Percentiles rank a stretch among this genome's conserved stretches.
These are phyloP conservation scores for Geotrypetes seraphini DNA, from an alignment of 2,797 vertebrate genomes.

Conservation along the genomic window DNA sequence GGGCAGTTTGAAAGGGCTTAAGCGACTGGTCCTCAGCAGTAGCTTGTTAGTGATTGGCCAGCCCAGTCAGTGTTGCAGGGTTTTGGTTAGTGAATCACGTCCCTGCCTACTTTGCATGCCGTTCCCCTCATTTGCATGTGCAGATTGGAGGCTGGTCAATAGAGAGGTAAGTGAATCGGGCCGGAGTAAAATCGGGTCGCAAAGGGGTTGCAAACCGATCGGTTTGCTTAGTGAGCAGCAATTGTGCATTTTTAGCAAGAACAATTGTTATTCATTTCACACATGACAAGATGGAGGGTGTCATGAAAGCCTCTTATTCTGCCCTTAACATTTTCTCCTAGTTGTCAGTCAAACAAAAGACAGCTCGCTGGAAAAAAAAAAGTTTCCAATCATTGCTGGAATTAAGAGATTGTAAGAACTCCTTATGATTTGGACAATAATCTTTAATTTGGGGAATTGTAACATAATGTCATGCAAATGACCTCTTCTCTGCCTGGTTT, in stretches of 20 bases:
- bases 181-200: too few relatives aligned
- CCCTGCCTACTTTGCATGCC: too few relatives aligned
- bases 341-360: constrained; percentile 1
- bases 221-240: background rate
- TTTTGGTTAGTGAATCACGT: too few relatives aligned
- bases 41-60: too few relatives aligned
- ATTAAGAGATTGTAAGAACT: background rate
- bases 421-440: accelerated
- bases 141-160: too few relatives aligned
- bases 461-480: constrained; percentile 46
- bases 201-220: too few relatives aligned
- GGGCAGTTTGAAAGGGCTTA: too few relatives aligned
- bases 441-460: background rate
- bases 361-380: background rate
- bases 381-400: constrained; percentile 10
- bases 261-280: background rate
- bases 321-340: background rate
- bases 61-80: too few relatives aligned
- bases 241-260: background rate
- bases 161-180: too few relatives aligned
- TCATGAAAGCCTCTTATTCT: background rate
- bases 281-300: background rate
- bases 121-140: too few relatives aligned
- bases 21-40: too few relatives aligned
- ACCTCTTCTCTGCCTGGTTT: constrained; percentile 32